These are phyloP conservation scores for Galeopsomyia nigrocyanea DNA, from an alignment of 2,888 invertebrate genomes.

Conservation along the genomic window DNA sequence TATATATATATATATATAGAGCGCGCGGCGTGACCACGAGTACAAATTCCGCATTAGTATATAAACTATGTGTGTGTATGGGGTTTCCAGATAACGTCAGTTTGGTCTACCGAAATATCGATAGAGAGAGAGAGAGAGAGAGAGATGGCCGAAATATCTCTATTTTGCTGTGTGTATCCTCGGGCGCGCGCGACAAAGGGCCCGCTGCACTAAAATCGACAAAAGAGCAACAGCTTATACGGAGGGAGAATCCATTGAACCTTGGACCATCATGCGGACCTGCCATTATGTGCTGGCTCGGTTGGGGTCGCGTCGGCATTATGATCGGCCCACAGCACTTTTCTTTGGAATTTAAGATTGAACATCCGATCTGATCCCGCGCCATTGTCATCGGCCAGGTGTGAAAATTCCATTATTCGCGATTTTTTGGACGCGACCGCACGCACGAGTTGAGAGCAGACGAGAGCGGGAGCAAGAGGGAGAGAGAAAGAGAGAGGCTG, in stretches of 20 bases:
- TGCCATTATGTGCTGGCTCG: too few relatives aligned
- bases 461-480: too few relatives aligned
- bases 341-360: conserved; percentile 33
- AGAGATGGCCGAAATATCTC: conserved; percentile 11
- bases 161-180: conserved; percentile 5
- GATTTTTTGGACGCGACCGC: not conserved
- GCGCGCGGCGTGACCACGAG: too few relatives aligned
- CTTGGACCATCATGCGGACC: not conserved
- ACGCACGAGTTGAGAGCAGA: too few relatives aligned
- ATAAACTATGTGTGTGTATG: too few relatives aligned
- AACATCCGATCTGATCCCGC: conserved; percentile 13
- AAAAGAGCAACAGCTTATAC: conserved; percentile 30
- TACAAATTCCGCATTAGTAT: too few relatives aligned
- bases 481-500: not conserved
- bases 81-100: too few relatives aligned
- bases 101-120: too few relatives aligned
- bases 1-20: too few relatives aligned
- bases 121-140: too few relatives aligned
- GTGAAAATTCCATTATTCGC: conserved; percentile 32
- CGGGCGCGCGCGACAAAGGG: conserved; percentile 7
- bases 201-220: conserved; percentile 11
- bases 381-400: conserved; percentile 27
- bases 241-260: conserved; percentile 1
- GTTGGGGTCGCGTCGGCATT: not conserved
- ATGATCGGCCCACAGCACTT: conserved; percentile 15